Percentiles rank a stretch among this genome's conserved stretches.
phyloP scores from a whole-genome alignment of 2,797 vertebrate species.

The Simalia tracyae region DNA sequence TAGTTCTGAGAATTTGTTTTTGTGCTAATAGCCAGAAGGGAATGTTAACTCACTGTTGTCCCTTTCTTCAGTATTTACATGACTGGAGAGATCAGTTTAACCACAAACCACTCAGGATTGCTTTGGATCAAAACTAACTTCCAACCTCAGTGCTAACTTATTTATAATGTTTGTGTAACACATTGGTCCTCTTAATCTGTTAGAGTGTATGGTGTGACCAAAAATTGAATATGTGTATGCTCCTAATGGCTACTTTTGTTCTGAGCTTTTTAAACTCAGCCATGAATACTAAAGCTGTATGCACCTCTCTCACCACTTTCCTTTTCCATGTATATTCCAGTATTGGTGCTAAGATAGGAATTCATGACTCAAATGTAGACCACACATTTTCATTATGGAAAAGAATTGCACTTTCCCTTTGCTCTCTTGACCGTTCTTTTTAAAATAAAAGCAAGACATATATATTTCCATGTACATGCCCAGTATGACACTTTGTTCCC shows the following conservation, averaged over 20 bases:
- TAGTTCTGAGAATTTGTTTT: background rate
- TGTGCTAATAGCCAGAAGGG: background rate
- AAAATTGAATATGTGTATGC: background rate
- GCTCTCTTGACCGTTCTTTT: background rate
- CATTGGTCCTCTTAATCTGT: background rate
- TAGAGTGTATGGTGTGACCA: background rate
- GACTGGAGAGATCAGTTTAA: background rate
- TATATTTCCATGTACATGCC: background rate
- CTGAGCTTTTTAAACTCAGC: background rate
- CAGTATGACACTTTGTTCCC: background rate
- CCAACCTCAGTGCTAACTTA: background rate
- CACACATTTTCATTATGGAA: background rate
- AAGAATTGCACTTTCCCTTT: background rate
- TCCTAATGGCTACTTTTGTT: background rate
- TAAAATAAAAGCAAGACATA: background rate
- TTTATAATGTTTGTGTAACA: background rate
- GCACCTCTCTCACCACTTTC: background rate
- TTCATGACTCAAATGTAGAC: background rate
- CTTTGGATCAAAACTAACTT: background rate
- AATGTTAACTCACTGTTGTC: background rate
- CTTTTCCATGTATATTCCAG: background rate
- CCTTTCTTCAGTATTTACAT: background rate
- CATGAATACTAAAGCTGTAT: background rate
- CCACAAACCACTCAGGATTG: background rate
- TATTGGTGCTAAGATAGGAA: background rate